These are phyloP conservation scores for Alloscopus bannaensis DNA, from an alignment of 2,888 invertebrate species.

Conservation along the genomic window DNA sequence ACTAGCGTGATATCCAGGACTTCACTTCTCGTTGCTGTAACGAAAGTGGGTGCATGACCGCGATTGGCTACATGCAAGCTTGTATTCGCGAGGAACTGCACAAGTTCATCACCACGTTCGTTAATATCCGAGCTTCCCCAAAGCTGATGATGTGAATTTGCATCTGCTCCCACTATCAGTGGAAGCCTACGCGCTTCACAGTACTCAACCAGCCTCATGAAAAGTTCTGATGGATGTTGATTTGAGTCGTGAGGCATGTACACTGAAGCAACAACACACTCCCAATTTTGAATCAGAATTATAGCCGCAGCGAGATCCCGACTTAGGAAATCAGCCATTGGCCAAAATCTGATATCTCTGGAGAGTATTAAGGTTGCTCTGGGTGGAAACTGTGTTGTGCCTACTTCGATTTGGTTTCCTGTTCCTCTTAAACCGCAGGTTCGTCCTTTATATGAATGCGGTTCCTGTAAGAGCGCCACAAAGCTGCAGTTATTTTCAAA, in stretches of 20 bases:
- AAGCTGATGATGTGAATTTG: constrained; percentile 57
- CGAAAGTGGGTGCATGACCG: constrained; percentile 58
- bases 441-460: not conserved
- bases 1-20: constrained; percentile 52
- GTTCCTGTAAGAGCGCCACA: constrained; percentile 30
- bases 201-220: constrained; percentile 24
- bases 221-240: not conserved
- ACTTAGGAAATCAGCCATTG: constrained; percentile 3
- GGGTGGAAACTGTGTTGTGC: not conserved
- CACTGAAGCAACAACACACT: constrained; percentile 46
- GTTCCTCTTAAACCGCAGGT: not conserved
- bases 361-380: constrained; percentile 26
- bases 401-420: not conserved
- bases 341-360: constrained; percentile 20
- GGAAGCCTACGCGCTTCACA: constrained; percentile 16
- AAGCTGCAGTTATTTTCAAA: not conserved
- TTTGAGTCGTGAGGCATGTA: constrained; percentile 52
- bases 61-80: constrained; percentile 49
- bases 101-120: constrained; percentile 34
- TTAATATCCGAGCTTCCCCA: constrained; percentile 55
- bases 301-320: constrained; percentile 35
- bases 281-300: constrained; percentile 1
- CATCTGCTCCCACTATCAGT: constrained; percentile 52
- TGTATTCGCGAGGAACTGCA: constrained; percentile 25
- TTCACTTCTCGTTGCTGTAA: constrained; percentile 35